Base-by-base conservation (phyloP, 2,888 invertebrate genomes). In the Machimus rusticus region DNA sequence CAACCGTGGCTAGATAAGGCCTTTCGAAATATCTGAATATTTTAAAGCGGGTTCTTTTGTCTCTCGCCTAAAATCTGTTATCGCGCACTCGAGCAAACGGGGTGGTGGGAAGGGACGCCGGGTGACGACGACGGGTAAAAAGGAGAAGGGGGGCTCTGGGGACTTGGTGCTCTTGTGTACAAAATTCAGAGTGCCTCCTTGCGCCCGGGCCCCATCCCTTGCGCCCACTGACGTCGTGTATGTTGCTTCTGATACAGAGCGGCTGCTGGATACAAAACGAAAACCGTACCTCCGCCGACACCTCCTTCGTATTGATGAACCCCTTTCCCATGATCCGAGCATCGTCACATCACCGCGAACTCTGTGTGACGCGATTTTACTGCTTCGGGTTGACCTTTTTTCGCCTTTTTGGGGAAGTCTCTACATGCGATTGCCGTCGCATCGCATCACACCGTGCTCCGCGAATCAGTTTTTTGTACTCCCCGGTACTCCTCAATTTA, bases 311-410 rank as follows among this genome's bases (percentile, higher is more conserved):
- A 23, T 74, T 14, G 43, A 74, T 46, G 31, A 74, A 39, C 85
- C 81, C 81, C 31, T 84, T 84, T 37, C 84, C 66, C 12, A 16
- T 4, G 43, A 46, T 4, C 43, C 43, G 5, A 14, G 16, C 43
- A 46, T 46, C 43, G 43, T 46, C 43, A 23, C 31, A 66, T 28
- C 46, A 76, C 55, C 86, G 86, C 77, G 77, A 55, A 46, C 74
- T 51, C 55, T 86, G 31, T 86, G 74, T 86, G 86, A 86, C 86
- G 86, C 86, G 76, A 86, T 86, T 86, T 86, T 77, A 55, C 55
- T 55, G 55, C 55, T 19, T 55, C 55, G n/a, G 19, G 86, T 55
- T 86, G 86, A 86, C 86, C 86, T 86, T 86, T 86, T 86, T 86
- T 14, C 8, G 16, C 43, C 77, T 55, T 86, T 77, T 86, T 86